Percentiles rank a stretch among this genome's conserved stretches.
These are phyloP conservation scores for Germaria angustata DNA, from an alignment of 2,888 invertebrate genomes.

Conservation along the genomic window DNA sequence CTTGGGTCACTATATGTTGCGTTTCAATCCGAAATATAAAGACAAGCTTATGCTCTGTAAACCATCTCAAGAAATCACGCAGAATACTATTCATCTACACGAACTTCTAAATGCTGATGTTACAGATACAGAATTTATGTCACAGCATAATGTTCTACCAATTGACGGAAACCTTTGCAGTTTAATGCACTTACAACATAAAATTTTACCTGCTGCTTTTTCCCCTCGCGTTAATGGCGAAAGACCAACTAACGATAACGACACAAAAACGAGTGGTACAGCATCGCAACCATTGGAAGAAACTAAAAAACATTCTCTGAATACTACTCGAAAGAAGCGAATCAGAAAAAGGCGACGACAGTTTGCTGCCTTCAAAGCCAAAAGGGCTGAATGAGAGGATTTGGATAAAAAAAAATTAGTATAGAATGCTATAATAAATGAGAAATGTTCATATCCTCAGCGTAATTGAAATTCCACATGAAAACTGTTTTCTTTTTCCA, in stretches of 20 bases:
- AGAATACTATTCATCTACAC: conserved; percentile 70
- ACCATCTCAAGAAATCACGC: conserved; percentile 66
- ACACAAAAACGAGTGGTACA: neutral
- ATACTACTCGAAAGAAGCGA: conserved; percentile 8
- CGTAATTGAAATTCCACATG: too few relatives aligned
- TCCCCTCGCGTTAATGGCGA: conserved; percentile 24
- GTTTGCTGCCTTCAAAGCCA: neutral
- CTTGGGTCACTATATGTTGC: conserved; percentile 73
- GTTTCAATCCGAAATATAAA: conserved; percentile 71
- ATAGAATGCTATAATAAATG: too few relatives aligned
- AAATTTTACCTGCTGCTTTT: conserved; percentile 74
- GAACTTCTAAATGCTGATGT: conserved; percentile 69
- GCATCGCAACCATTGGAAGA: neutral
- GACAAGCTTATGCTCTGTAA: conserved; percentile 74
- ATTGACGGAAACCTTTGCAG: conserved; percentile 72
- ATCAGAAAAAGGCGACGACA: neutral
- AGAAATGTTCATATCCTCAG: too few relatives aligned
- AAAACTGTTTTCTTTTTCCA: too few relatives aligned
- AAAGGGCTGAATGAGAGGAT: too few relatives aligned
- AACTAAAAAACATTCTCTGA: neutral
- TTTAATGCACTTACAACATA: conserved; percentile 70
- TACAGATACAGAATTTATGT: conserved; percentile 72
- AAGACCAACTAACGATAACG: neutral
- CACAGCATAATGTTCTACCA: conserved; percentile 69
- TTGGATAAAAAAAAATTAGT: too few relatives aligned